A percentile compares a stretch with the other conserved stretches of the same genome.
These are phyloP conservation scores for Aphodius granarius DNA, from an alignment of 2,888 invertebrate genomes.

Conservation along the genomic window DNA sequence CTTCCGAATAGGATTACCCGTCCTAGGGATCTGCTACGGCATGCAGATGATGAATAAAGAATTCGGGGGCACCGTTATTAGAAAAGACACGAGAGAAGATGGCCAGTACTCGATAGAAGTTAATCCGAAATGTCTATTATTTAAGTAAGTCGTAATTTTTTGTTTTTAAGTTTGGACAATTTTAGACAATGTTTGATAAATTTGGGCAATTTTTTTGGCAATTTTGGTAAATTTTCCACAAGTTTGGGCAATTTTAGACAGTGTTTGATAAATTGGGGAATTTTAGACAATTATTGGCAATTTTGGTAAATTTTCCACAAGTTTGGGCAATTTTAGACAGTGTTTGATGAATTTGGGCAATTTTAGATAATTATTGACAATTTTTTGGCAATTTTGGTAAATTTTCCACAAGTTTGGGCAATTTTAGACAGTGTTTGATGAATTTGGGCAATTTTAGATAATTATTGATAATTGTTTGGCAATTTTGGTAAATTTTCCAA, in stretches of 20 bases:
- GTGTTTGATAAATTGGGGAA: background rate
- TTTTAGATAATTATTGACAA: too few species aligned
- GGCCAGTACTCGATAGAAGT: constrained; percentile 90
- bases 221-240: background rate
- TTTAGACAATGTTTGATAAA: background rate
- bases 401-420: too few species aligned
- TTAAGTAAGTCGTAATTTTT: constrained; percentile 72
- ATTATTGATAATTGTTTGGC: too few species aligned
- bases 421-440: too few species aligned
- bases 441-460: too few species aligned
- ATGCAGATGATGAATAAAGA: constrained; percentile 99
- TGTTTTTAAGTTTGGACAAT: too few species aligned
- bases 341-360: too few species aligned
- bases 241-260: background rate
- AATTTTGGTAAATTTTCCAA: background rate
- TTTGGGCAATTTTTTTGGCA: background rate
- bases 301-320: too few species aligned
- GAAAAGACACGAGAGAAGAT: constrained; percentile 89
- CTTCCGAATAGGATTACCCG: constrained; percentile 93
- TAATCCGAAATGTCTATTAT: constrained; percentile 85
- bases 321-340: too few species aligned
- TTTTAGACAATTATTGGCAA: background rate
- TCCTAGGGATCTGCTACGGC: constrained; percentile 97
- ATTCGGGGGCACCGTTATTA: constrained; percentile 88
- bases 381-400: too few species aligned